These are phyloP conservation scores for Nudaria mundana DNA, from an alignment of 2,888 invertebrate genomes.

Conservation along the genomic window DNA sequence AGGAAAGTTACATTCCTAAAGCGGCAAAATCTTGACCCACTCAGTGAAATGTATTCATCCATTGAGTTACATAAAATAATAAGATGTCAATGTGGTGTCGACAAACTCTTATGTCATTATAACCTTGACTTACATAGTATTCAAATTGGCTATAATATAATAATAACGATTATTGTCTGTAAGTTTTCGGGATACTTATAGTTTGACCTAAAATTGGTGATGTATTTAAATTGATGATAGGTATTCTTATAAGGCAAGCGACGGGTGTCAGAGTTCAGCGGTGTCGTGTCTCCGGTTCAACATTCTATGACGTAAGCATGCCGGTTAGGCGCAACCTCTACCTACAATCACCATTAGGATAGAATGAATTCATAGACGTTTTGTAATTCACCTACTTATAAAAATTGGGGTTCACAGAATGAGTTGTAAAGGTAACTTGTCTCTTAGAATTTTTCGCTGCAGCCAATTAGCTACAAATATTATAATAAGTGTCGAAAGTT, in stretches of 20 bases:
- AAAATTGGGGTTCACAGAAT: slow-evolving; percentile 1
- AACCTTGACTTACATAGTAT: slow-evolving; percentile 50
- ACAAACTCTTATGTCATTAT: slow-evolving; percentile 38
- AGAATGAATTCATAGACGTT: slow-evolving; percentile 38
- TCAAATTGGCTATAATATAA: slow-evolving; percentile 21
- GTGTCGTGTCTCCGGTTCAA: slow-evolving; percentile 51
- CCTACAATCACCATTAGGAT: slow-evolving; percentile 29
- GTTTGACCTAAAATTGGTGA: slow-evolving; percentile 52
- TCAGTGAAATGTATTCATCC: slow-evolving; percentile 30
- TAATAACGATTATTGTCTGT: slow-evolving; percentile 22
- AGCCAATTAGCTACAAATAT: no score
- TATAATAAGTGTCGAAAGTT: not conserved
- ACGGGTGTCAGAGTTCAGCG: slow-evolving; percentile 60
- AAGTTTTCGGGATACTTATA: slow-evolving; percentile 27
- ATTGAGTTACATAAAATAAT: slow-evolving; percentile 39
- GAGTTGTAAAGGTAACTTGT: not conserved
- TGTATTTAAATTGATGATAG: slow-evolving; percentile 29
- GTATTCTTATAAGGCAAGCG: slow-evolving; percentile 48
- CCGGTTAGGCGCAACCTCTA: slow-evolving; percentile 43
- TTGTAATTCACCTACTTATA: slow-evolving; percentile 34
- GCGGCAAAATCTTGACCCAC: slow-evolving; percentile 43
- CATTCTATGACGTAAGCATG: slow-evolving; percentile 59
- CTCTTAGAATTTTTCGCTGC: not conserved
- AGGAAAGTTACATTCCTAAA: no score
- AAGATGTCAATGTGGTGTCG: slow-evolving; percentile 38